Base-by-base conservation (phyloP, 2,113 vertebrate species). In the Chloroceryle aenea region DNA sequence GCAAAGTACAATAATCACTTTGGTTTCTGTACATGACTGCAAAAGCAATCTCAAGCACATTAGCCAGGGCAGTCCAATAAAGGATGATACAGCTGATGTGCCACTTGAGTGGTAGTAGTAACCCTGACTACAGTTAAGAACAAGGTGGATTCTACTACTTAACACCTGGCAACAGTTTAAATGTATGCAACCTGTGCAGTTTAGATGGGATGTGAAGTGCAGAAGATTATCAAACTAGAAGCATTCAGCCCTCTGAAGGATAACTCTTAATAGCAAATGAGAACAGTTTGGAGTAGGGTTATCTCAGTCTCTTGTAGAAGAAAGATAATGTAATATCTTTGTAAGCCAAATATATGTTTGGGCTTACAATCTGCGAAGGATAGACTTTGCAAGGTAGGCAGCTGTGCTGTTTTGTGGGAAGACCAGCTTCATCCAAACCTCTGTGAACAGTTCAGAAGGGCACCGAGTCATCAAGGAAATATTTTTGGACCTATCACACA, bases 81-180 rank as follows among this genome's bases (percentile, higher is more conserved):
- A 61, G n/a, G 27, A 67, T 29, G 14, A 67, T 10, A 36, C 0
- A 67, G 38, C 5, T 53, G 34, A 76, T 0, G 0, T 29, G 21
- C 12, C 27, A n/a, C 6, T 40, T 73, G 26, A 56, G 56, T 21
- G 9, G 18, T 52, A 64, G 10, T 34, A 48, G 42, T 16, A 63
- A 82, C 59, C 17, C 27, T 25, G 50, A 23, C 19, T 61, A 22
- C 8, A 27, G 27, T 58, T 34, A 79, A 69, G 12, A 78, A 26
- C 16, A 52, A 71, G 14, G 10, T 34, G 67, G 29, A 71, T 63
- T 67, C 38, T 50, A 25, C 23, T 42, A 20, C 5, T 47, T 71
- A 32, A 52, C 18, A 52, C 29, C 20, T 19, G 16, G 16, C 25
- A 75, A 83, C 7, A 45, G n/a, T 23, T 82, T 56, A 78, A 59